Conservation (phyloP, 2,888 invertebrate genomes). For the Athalia rosae region DNA sequence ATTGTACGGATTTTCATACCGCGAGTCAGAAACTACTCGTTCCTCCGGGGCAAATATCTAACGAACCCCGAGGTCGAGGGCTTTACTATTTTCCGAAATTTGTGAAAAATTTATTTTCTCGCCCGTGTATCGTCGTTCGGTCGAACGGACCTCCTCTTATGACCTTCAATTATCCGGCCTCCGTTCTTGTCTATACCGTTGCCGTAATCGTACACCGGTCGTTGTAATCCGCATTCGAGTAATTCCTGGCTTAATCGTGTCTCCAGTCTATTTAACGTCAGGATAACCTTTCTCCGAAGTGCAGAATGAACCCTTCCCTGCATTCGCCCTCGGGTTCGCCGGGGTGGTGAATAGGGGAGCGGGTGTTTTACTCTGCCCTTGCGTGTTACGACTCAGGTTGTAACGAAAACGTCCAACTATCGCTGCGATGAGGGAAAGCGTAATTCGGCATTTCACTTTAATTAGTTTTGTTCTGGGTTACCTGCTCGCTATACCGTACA, state of each 20-base stretch:
- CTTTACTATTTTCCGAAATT: no score
- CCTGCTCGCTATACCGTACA: constrained; percentile 4
- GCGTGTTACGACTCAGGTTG: constrained; percentile 44
- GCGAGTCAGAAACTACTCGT: not conserved
- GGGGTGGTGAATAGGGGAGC: not conserved
- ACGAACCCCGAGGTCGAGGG: no score
- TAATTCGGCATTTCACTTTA: constrained; percentile 44
- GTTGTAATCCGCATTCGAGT: not conserved
- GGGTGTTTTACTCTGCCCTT: constrained; percentile 14
- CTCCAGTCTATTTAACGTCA: constrained; percentile 24
- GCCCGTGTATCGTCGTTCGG: no score
- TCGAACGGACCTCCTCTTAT: no score
- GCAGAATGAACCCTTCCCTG: not conserved
- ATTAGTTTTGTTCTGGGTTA: constrained; percentile 38
- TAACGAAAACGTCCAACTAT: constrained; percentile 43
- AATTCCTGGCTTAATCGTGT: not conserved
- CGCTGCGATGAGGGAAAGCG: constrained; percentile 11
- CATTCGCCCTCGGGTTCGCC: not conserved
- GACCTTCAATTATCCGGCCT: no score
- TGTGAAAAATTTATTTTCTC: no score
- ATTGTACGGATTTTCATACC: constrained; percentile 40
- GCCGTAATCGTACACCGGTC: not conserved
- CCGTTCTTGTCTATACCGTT: no score
- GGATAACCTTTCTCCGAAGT: constrained; percentile 24
- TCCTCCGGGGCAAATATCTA: not conserved